Conservation (phyloP, 2,888 invertebrate genomes). For the Thymelicus sylvestris region DNA sequence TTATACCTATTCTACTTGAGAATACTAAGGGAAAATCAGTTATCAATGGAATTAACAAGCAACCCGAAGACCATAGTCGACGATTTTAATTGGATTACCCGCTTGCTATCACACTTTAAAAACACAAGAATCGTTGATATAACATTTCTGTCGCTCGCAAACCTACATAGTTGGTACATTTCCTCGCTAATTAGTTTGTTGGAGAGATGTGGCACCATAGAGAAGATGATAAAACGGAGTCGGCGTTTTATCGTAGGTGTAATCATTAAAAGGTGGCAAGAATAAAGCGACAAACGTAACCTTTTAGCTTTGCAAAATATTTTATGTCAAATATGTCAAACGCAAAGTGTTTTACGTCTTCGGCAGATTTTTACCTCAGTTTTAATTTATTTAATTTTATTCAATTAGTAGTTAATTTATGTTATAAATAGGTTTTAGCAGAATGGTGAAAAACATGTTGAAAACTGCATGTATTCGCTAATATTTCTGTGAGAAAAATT, state of each 20-base stretch:
- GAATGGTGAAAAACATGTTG: too few relatives aligned
- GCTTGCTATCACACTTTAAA: slow-evolving; percentile 8
- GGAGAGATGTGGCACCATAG: not conserved
- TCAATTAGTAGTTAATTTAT: too few relatives aligned
- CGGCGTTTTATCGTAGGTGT: not conserved
- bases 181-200: slow-evolving; percentile 12
- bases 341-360: too few relatives aligned
- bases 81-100: slow-evolving; percentile 15
- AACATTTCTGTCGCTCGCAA: not conserved
- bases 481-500: too few relatives aligned
- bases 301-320: too few relatives aligned
- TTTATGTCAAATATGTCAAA: too few relatives aligned
- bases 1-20: too few relatives aligned
- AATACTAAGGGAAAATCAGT: not conserved
- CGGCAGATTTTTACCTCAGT: too few relatives aligned
- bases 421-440: too few relatives aligned
- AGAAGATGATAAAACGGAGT: not conserved
- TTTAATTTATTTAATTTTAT: too few relatives aligned
- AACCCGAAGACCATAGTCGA: not conserved
- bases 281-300: not conserved
- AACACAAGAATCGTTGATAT: slow-evolving; percentile 5
- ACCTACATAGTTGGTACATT: not conserved
- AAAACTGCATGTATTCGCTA: too few relatives aligned
- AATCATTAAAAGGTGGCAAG: not conserved
- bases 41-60: not conserved